phyloP scores from a whole-genome alignment of 1,140 invertebrate genomes.

The Marisa cornuarietis region DNA sequence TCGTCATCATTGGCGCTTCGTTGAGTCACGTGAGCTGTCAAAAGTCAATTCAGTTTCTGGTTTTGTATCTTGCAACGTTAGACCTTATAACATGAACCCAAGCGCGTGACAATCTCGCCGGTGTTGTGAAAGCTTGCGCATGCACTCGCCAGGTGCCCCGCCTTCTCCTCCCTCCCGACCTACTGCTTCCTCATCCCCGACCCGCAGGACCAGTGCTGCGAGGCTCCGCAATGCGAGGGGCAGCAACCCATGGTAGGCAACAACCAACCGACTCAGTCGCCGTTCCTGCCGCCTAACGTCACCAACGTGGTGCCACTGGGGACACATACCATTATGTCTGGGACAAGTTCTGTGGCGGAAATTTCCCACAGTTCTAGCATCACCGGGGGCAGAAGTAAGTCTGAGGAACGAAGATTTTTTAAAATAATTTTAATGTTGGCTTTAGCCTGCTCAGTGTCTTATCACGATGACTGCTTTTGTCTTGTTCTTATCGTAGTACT shows the following conservation, averaged over 20 bases:
- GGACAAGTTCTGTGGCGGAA: conserved; percentile 6
- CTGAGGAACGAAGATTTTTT: no score
- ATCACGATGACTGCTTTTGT: no score
- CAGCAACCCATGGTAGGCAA: conserved; percentile 25
- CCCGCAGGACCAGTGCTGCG: conserved; percentile 38
- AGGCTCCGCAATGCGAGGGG: conserved; percentile 30
- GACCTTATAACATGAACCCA: background rate
- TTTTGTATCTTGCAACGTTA: no score
- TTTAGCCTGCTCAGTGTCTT: no score
- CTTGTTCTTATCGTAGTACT: no score
- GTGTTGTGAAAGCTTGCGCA: background rate
- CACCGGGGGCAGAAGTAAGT: conserved; percentile 16
- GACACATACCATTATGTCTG: conserved; percentile 26
- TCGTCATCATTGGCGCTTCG: no score
- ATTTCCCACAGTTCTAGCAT: background rate
- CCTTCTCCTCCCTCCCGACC: conserved; percentile 33
- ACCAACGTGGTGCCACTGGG: conserved; percentile 39
- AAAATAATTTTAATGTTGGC: no score
- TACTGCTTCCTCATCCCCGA: conserved; percentile 37
- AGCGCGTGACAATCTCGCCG: background rate
- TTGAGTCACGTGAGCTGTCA: no score
- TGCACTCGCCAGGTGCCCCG: conserved; percentile 32
- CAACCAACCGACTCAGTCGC: conserved; percentile 27
- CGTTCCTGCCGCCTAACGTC: conserved; percentile 28
- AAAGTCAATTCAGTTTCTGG: no score